A percentile compares a stretch with the other conserved stretches of the same genome.
phyloP scores from a whole-genome alignment of 1,140 invertebrate species.

The Meloidogyne floridensis region DNA sequence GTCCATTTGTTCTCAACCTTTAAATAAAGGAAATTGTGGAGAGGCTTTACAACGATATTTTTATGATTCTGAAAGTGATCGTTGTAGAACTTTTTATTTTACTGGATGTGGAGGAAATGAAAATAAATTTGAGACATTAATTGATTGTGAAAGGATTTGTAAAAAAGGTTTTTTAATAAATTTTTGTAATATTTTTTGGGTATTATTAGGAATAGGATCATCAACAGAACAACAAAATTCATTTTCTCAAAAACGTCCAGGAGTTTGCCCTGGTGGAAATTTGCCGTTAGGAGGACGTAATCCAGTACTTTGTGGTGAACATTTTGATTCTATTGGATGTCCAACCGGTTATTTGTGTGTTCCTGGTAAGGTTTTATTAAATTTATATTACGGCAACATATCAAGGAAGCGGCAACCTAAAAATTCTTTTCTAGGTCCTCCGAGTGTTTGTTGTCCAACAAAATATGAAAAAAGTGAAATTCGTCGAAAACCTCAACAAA shows the following conservation, averaged over 20 bases:
- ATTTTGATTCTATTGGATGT: slow-evolving; percentile 63
- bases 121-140: slow-evolving; percentile 70
- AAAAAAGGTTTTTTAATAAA: slow-evolving; percentile 42
- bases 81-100: slow-evolving; percentile 63
- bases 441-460: slow-evolving; percentile 62
- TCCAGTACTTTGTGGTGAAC: slow-evolving; percentile 64
- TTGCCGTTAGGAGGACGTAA: slow-evolving; percentile 57
- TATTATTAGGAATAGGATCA: slow-evolving; percentile 2
- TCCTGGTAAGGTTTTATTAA: slow-evolving; percentile 13
- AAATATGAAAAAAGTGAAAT: slow-evolving; percentile 35
- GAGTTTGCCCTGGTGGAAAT: slow-evolving; percentile 55
- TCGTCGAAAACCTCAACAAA: slow-evolving; percentile 47
- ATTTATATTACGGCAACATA: too few relatives aligned
- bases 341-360: slow-evolving; percentile 59
- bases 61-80: slow-evolving; percentile 57
- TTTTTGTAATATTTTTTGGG: background rate
- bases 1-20: slow-evolving; percentile 44
- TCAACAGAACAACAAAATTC: slow-evolving; percentile 51
- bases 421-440: slow-evolving; percentile 41
- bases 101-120: slow-evolving; percentile 63
- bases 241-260: slow-evolving; percentile 17
- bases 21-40: slow-evolving; percentile 52
- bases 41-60: slow-evolving; percentile 59
- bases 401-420: too few relatives aligned
- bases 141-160: slow-evolving; percentile 79